Evolutionary conservation across 2,888 invertebrate genomes (phyloP).

Genomic region (Sarcophaga caerulescens): DNA sequence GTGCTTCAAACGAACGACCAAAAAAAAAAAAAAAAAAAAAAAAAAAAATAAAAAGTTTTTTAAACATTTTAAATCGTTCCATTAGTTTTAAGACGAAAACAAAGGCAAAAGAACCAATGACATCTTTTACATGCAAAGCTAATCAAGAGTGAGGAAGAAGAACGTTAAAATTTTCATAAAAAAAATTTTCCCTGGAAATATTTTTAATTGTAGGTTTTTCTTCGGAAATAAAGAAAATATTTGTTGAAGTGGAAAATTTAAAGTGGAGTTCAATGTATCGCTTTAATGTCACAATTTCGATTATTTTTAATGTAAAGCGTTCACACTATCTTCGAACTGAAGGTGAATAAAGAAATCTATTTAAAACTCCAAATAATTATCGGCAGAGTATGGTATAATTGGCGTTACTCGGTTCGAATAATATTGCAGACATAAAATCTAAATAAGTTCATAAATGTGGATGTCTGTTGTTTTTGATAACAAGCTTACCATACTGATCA

Average conservation of each 20-base stretch:
- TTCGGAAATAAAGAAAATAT: not conserved
- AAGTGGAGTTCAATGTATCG: not conserved
- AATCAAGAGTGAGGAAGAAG: constrained; percentile 53
- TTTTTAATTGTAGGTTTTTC: not conserved
- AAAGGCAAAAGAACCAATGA: too few species aligned
- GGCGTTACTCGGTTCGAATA: too few species aligned
- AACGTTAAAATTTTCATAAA: constrained; percentile 36
- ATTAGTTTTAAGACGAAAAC: too few species aligned
- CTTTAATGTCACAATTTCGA: not conserved
- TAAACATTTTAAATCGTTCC: not conserved
- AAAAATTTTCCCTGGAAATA: not conserved
- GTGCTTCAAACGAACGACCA: constrained; percentile 40
- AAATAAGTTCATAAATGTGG: too few species aligned
- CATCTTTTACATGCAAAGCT: constrained; percentile 30
- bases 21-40: constrained; percentile 28
- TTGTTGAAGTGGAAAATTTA: not conserved
- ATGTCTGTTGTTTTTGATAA: too few species aligned
- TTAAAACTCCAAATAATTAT: too few species aligned
- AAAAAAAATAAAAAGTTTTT: not conserved
- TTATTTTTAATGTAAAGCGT: too few species aligned
- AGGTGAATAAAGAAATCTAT: too few species aligned
- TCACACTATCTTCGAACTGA: too few species aligned
- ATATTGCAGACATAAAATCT: too few species aligned
- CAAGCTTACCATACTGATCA: too few species aligned
- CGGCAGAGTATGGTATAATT: too few species aligned